Base-by-base conservation (phyloP, 2,888 invertebrate genomes). In the Entomobrya multifasciata region DNA sequence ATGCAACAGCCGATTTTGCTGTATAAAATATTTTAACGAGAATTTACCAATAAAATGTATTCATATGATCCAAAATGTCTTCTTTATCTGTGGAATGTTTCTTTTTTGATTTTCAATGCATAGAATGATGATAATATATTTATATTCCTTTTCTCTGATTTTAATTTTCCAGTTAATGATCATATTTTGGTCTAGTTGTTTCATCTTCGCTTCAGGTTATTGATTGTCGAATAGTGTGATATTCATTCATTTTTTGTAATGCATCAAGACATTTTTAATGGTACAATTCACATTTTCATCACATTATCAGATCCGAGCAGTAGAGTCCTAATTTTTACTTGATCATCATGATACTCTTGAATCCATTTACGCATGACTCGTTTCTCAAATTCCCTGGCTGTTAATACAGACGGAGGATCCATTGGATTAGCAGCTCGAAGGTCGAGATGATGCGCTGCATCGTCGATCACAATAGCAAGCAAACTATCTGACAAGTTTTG, bases 381-480 rank as follows among this genome's bases (percentile, higher is more conserved):
- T 76, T 94, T 94, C 92, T 96, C 95, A 79, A 94, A 93, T 55
- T 94, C 92, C 65, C 96, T 93, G 0, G 96, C 95, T 87, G 93
- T 91, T 65, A 92, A 92, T 0, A 96, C 96, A 0, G 95, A 94
- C 20, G 92, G 92, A 0, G 96, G 95, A 92, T 96, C 96, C 2
- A 93, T 92, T 0, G 93, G 92, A 92, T 95, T 94, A 47, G 93
- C 93, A 0, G 94, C 94, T 92, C 97, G 94, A 89, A 97, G 93
- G 93, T 97, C 97, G 79, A 97, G 93, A 92, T 97, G 97, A 93
- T 97, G 97, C 0, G 97, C 97, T 0, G 95, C 96, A 92, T 96
- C 95, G 0, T 96, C 95, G 88, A 97, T 95, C 30, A 96, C 93
- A 25, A 97, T 93, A 0, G 96, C 94, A 15, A 94, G 92, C 0